phyloP scores from a whole-genome alignment of 2,888 invertebrate genomes.

The Crocallis elinguaria region DNA sequence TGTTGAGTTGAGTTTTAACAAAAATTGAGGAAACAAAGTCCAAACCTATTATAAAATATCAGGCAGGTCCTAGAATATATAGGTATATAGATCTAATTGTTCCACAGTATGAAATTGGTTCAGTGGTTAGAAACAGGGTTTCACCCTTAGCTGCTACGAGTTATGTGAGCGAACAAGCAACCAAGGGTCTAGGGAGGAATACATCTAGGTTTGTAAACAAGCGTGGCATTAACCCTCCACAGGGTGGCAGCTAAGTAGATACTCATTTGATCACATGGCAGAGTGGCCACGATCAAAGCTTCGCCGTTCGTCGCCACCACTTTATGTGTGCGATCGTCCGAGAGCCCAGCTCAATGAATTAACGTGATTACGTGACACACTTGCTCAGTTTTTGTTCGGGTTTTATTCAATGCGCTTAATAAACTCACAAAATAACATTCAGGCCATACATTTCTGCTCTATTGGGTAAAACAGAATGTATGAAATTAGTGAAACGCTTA shows the following conservation, averaged over 20 bases:
- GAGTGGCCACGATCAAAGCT: slow-evolving; percentile 79
- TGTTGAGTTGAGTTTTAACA: too few relatives aligned
- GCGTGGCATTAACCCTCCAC: slow-evolving; percentile 47
- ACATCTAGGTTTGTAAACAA: slow-evolving; percentile 42
- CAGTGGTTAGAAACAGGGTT: slow-evolving; percentile 26
- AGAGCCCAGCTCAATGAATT: slow-evolving; percentile 73
- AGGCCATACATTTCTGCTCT: neutral
- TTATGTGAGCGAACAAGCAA: slow-evolving; percentile 8
- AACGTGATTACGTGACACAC: slow-evolving; percentile 72
- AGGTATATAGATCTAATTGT: too few relatives aligned
- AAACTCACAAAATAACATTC: slow-evolving; percentile 9
- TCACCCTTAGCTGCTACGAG: slow-evolving; percentile 5
- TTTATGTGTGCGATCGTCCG: slow-evolving; percentile 70
- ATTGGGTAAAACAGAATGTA: too few relatives aligned
- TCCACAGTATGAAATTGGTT: slow-evolving; percentile 6
- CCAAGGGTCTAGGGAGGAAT: slow-evolving; percentile 16
- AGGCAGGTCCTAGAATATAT: too few relatives aligned
- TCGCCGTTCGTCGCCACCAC: slow-evolving; percentile 38
- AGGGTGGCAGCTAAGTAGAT: slow-evolving; percentile 57
- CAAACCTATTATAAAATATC: too few relatives aligned
- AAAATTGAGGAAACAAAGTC: too few relatives aligned
- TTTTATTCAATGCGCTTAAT: slow-evolving; percentile 28
- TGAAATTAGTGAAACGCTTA: too few relatives aligned
- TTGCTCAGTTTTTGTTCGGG: slow-evolving; percentile 55
- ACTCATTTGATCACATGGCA: slow-evolving; percentile 76